Base-by-base conservation (phyloP, 1,140 invertebrate species). In the Plodia interpunctella region DNA sequence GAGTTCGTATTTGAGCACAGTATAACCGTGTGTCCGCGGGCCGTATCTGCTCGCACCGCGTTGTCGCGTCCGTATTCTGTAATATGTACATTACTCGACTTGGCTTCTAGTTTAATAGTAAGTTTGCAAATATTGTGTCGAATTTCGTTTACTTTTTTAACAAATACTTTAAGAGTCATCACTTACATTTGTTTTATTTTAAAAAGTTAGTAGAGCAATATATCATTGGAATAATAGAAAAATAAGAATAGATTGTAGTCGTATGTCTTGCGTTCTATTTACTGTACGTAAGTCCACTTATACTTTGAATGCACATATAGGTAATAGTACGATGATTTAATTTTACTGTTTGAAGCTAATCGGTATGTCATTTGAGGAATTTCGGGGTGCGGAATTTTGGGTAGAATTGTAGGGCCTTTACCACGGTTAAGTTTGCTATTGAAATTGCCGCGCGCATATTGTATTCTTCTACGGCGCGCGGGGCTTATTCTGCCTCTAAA, bases 221-320 rank as follows among this genome's bases (percentile, higher is more conserved):
- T 83, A 79, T 76, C 74, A 73, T 83, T 83, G 78, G 74, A 71
- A 67, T 76, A 80, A 81, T 87, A 88, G 82, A 79, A 73, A 79
- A 78, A 76, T 87, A 87, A 83, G 76, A 82, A 78, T 88, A 88
- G 86, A 72, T 78, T 87, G 76, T 85, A 85, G 78, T 85, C 82
- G 78, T 63, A 66, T 78, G 72, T 76, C 79, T 78, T 86, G 72
- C 78, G 83, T 86, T 87, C 63, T 76, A 68, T 71, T 69, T 70
- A 76, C 76, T 76, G 75, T 83, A 80, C 78, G 78, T 80, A 87
- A 80, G 77, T 79, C 81, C 81, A 88, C 83, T 76, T 78, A 84
- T 87, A 80, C 69, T 83, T 84, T 87, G 70, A 44, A 77, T 79
- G 84, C 83, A 87, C 85, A 71, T 65, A 74, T 88, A 88, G 86